Base-by-base conservation (phyloP, 2,888 invertebrate genomes). In the Eilema depressum region DNA sequence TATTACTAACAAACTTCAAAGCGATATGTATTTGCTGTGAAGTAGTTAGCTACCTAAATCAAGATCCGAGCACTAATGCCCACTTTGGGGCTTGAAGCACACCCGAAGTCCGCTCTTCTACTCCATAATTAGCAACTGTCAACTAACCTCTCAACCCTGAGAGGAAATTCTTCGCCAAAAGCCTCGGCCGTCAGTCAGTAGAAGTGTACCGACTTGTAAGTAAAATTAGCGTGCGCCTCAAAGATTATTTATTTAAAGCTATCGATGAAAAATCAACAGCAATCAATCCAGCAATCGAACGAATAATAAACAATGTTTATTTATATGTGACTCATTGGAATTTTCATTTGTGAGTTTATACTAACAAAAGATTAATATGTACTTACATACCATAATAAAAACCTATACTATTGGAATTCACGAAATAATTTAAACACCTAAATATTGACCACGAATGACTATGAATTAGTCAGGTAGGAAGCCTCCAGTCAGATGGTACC, bases 271-370 rank as follows among this genome's bases (percentile, higher is more conserved):
- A 57, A 33, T 57, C 62, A 56, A 63, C 20, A 57, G 33, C 37
- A 10, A 67, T 30, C n/a, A 61, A 68, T n/a, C 53, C 23, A 33
- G 10, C 62, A 26, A 56, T n/a, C 14, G 56, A 63, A 20, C 25
- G 33, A 17, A 14, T 28, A 41, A 37, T 57, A 68, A 66, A 17
- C 62, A 63, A 66, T 57, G 66, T 70, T 66, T 66, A 62, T 70
- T 66, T 67, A 60, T 47, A 57, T 25, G 53, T 30, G 33, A 63
- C 53, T 56, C 63, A 23, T 14, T 30, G 30, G 23, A 53, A 56
- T 65, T n/a, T 64, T 47, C 5, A 28, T 28, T 53, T 14, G 14
- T 65, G 56, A 8, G 12, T 30, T 53, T 53, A 53, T 10, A 53
- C 2, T 47, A 47, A 47, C 53, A 53, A 53, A 53, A 53, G n/a